A percentile compares a stretch with the other conserved stretches of the same genome.
phyloP scores from a whole-genome alignment of 2,113 vertebrate genomes.

The Bubo blakistoni region DNA sequence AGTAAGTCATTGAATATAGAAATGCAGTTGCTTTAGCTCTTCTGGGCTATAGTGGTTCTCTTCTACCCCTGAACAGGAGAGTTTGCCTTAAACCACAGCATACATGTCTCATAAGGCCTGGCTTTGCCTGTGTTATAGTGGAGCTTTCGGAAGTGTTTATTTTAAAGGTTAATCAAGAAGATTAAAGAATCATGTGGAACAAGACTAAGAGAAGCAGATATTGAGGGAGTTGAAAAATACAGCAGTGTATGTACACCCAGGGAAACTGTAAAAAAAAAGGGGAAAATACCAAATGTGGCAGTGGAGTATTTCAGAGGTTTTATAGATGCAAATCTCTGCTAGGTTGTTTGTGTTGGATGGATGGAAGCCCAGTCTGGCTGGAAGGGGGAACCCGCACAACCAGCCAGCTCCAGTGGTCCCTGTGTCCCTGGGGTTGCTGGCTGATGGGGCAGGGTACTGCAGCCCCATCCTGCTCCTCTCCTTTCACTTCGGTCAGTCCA shows the following conservation, averaged over 20 bases:
- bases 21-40: background rate
- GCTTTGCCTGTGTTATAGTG: background rate
- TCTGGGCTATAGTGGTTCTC: background rate
- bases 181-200: background rate
- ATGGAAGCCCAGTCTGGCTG: background rate
- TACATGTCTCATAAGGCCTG: background rate
- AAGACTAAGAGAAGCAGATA: background rate
- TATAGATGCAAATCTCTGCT: background rate
- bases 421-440: background rate
- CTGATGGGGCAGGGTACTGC: background rate
- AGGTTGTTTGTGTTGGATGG: background rate
- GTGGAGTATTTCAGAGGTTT: background rate
- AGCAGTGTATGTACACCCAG: background rate
- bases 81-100: background rate
- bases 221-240: background rate
- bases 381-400: background rate
- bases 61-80: background rate
- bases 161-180: background rate
- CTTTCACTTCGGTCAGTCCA: background rate
- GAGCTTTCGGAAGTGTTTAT: background rate
- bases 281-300: background rate
- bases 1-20: background rate
- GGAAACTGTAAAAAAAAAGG: background rate
- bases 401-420: background rate
- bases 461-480: background rate